Evolutionary conservation across 1,140 invertebrate species (phyloP).

Genomic region (Calephelis virginiensis): DNA sequence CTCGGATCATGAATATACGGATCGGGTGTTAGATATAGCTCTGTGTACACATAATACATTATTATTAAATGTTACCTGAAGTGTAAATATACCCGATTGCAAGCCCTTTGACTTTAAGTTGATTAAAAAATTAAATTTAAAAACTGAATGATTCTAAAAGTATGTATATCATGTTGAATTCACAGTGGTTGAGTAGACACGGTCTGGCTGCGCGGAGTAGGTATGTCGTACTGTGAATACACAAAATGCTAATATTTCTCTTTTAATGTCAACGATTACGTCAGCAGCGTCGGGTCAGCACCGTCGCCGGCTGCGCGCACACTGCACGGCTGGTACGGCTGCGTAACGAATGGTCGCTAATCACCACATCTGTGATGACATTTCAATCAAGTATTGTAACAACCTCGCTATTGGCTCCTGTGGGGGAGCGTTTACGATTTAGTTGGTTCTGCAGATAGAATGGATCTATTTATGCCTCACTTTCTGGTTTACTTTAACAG

Average conservation of each 20-base stretch:
- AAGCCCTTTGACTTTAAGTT: no score
- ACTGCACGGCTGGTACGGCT: not conserved
- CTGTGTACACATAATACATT: no score
- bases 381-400: conserved; percentile 3
- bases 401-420: not conserved
- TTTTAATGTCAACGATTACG: conserved; percentile 15
- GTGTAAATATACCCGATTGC: no score
- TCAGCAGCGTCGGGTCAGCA: conserved; percentile 1
- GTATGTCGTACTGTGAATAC: not conserved
- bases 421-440: not conserved
- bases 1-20: no score
- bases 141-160: no score
- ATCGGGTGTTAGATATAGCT: no score
- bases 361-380: not conserved
- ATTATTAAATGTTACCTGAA: no score
- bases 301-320: not conserved
- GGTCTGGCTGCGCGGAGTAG: no score
- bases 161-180: no score
- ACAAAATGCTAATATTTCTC: conserved; percentile 17
- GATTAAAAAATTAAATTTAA: no score
- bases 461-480: conserved; percentile 9
- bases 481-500: conserved; percentile 13
- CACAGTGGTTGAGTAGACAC: no score
- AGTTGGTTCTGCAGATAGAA: not conserved
- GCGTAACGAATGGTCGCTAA: conserved; percentile 8